These are phyloP conservation scores for Pangasius larnaudii DNA, from an alignment of 2,797 vertebrate genomes.

Conservation along the genomic window DNA sequence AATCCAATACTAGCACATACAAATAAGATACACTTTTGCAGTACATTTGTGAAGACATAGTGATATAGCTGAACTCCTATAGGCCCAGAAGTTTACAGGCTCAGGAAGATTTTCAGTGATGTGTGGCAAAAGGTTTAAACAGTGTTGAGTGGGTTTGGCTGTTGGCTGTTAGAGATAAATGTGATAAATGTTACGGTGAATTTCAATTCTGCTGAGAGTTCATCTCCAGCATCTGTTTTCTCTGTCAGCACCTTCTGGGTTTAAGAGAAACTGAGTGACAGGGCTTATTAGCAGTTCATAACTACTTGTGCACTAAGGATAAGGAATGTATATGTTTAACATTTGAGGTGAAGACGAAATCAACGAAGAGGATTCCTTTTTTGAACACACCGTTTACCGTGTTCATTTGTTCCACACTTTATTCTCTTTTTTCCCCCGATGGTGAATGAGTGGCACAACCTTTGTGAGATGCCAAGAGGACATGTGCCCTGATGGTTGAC, in stretches of 20 bases:
- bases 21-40: background rate
- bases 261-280: slow-evolving; percentile 2
- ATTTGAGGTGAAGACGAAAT: slow-evolving; percentile 11
- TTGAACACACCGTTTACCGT: background rate
- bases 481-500: slow-evolving; percentile 1
- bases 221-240: slow-evolving; percentile 15
- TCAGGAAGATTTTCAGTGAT: slow-evolving; percentile 13
- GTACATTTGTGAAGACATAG: background rate
- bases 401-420: background rate
- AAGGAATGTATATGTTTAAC: background rate
- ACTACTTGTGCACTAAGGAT: background rate
- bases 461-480: background rate
- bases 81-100: slow-evolving; percentile 2
- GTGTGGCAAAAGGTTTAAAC: slow-evolving; percentile 9
- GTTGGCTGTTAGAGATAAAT: slow-evolving; percentile 20
- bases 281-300: slow-evolving; percentile 12
- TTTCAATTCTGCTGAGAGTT: slow-evolving; percentile 18
- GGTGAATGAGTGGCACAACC: background rate
- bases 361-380: too few relatives aligned
- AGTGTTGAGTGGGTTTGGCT: slow-evolving; percentile 25
- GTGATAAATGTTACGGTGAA: slow-evolving; percentile 11
- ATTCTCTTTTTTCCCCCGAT: too few relatives aligned
- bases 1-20: background rate
- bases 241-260: slow-evolving; percentile 1
- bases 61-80: background rate